Conservation (phyloP, 1,140 invertebrate genomes). For the Pseudomyrmex concolor region DNA sequence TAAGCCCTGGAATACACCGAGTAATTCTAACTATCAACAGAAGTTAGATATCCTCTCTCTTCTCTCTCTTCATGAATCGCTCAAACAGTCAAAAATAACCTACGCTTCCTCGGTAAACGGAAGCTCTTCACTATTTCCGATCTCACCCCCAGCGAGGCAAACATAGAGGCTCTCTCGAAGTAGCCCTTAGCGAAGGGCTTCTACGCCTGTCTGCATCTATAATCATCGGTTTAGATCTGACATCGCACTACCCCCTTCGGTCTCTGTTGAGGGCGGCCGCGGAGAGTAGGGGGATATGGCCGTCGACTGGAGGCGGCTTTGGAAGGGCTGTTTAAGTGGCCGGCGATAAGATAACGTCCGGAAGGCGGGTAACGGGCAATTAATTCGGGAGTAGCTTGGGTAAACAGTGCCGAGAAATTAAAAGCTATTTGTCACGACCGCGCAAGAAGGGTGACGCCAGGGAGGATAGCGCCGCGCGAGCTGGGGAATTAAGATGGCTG, state of each 20-base stretch:
- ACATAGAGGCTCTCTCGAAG: conserved; percentile 65
- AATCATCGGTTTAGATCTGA: conserved; percentile 83
- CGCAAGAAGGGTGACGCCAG: conserved; percentile 57
- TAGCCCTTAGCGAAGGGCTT: conserved; percentile 74
- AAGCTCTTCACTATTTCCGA: background rate
- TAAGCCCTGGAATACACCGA: background rate
- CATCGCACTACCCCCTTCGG: conserved; percentile 64
- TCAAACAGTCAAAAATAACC: conserved; percentile 5
- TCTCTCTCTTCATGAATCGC: background rate
- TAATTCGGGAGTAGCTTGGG: conserved; percentile 83
- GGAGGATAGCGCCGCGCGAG: conserved; percentile 32
- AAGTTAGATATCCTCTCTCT: background rate
- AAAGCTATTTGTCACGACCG: conserved; percentile 85
- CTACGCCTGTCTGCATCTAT: conserved; percentile 81
- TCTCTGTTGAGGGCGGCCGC: conserved; percentile 69
- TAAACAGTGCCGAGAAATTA: conserved; percentile 85
- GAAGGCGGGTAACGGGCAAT: conserved; percentile 80
- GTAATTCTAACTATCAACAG: background rate
- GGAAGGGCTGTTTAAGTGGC: conserved; percentile 81
- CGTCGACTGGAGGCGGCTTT: conserved; percentile 50
- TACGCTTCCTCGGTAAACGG: background rate
- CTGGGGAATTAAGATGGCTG: conserved; percentile 82
- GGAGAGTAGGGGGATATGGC: conserved; percentile 17
- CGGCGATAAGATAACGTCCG: conserved; percentile 84
- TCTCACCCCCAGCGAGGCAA: conserved; percentile 67